Evolutionary conservation across 2,113 vertebrate genomes (phyloP).

Genomic region (Lepisosteus oculatus): DNA sequence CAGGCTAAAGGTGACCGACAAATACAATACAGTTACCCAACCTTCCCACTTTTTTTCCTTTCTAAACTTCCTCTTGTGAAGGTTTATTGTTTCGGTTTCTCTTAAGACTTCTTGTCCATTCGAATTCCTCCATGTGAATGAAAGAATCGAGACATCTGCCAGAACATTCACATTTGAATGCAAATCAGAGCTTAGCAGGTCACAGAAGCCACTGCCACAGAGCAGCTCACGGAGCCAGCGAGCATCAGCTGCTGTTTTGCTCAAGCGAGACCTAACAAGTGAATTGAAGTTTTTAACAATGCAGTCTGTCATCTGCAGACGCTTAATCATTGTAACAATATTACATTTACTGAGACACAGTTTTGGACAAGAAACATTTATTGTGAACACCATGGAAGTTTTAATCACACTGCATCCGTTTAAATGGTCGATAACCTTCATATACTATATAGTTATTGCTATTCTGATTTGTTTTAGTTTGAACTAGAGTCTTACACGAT

Average conservation of each 20-base stretch:
- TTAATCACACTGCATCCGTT: no score
- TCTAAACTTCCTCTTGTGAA: conserved; percentile 50
- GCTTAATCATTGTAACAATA: neutral
- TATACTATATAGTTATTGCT: no score
- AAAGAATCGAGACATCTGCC: conserved; percentile 80
- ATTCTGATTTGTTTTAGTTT: no score
- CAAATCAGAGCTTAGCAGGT: conserved; percentile 68
- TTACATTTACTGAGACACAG: no score
- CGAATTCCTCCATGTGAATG: conserved; percentile 59
- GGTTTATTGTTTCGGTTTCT: conserved; percentile 54
- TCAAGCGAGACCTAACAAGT: conserved; percentile 30
- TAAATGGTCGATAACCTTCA: no score
- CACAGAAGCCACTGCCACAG: conserved; percentile 43
- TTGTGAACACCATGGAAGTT: no score
- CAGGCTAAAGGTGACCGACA: conserved; percentile 46
- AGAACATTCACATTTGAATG: conserved; percentile 76
- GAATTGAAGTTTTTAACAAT: conserved; percentile 58
- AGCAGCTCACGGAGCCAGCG: conserved; percentile 30
- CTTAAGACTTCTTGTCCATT: conserved; percentile 62
- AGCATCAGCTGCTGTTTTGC: conserved; percentile 31
- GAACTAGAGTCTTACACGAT: no score
- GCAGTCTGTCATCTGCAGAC: conserved; percentile 5
- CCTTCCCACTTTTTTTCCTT: conserved; percentile 48
- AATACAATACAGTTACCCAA: conserved; percentile 58
- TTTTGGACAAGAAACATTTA: no score